A percentile compares a stretch with the other conserved stretches of the same genome.
Evolutionary conservation across 2,113 vertebrate genomes (phyloP).

Genomic region (Ailurus styani): DNA sequence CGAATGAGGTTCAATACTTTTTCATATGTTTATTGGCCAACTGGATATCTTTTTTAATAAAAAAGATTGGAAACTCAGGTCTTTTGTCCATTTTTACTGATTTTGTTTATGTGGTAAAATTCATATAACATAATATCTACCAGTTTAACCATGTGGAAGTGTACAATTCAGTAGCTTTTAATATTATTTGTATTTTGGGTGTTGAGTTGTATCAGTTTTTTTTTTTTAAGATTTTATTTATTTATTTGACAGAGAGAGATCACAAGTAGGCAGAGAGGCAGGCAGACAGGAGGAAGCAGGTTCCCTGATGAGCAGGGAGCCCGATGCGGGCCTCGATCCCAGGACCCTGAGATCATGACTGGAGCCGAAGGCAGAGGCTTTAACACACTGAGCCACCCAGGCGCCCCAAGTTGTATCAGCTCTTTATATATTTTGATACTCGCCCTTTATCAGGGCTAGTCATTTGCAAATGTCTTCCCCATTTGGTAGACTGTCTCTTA

Average conservation of each 20-base stretch:
- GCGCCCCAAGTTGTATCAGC: neutral
- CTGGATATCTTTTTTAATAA: neutral
- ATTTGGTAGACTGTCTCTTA: neutral
- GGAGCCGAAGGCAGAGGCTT: too few species aligned
- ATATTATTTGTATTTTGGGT: neutral
- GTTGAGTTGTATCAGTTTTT: neutral
- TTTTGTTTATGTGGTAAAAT: neutral
- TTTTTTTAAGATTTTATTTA: too few species aligned
- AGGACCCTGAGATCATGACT: too few species aligned
- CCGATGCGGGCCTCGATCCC: too few species aligned
- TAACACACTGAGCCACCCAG: too few species aligned
- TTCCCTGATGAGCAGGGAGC: too few species aligned
- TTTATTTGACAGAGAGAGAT: too few species aligned
- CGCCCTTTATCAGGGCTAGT: neutral
- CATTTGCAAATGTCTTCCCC: neutral
- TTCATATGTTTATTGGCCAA: neutral
- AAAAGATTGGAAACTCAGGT: neutral
- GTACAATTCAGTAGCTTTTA: neutral
- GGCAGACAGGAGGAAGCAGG: too few species aligned
- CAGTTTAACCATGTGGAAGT: neutral
- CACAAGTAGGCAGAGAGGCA: too few species aligned
- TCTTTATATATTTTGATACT: neutral
- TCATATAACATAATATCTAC: neutral
- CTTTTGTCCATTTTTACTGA: neutral
- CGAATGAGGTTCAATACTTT: neutral